Conservation (phyloP, 2,113 vertebrate genomes). For the Anoura caudifer region DNA sequence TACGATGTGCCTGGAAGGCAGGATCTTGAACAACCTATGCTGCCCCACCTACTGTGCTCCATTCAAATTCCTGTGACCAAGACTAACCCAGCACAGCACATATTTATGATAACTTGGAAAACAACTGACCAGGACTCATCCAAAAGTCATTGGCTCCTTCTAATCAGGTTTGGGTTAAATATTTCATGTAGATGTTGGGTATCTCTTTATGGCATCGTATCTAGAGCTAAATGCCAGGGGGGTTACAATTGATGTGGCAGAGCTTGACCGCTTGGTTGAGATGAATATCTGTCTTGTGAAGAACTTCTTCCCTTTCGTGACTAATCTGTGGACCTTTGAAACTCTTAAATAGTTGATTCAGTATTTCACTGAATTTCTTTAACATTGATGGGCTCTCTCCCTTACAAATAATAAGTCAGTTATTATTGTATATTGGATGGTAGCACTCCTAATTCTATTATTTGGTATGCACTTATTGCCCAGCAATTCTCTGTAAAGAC, state of each 20-base stretch:
- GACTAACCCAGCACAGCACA: background rate
- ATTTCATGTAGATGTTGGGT: too few species aligned
- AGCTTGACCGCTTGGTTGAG: background rate
- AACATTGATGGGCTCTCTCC: background rate
- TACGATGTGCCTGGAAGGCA: background rate
- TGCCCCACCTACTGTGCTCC: background rate
- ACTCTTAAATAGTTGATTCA: background rate
- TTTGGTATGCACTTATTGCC: background rate
- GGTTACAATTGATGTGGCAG: background rate
- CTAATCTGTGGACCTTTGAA: background rate
- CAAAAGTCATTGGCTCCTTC: background rate
- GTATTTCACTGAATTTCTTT: background rate
- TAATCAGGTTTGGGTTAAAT: background rate
- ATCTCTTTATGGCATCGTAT: too few species aligned
- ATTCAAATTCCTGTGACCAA: background rate
- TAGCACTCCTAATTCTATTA: background rate
- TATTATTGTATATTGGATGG: background rate
- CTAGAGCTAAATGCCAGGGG: background rate
- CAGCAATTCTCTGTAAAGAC: background rate
- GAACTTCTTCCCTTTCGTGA: background rate
- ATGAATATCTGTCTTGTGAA: background rate
- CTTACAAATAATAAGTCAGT: background rate
- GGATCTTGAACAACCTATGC: background rate
- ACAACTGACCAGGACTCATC: background rate
- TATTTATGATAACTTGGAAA: too few species aligned